A percentile compares a stretch with the other conserved stretches of the same genome.
These are phyloP conservation scores for Cecropterus lyciades DNA, from an alignment of 1,140 invertebrate species.

Conservation along the genomic window DNA sequence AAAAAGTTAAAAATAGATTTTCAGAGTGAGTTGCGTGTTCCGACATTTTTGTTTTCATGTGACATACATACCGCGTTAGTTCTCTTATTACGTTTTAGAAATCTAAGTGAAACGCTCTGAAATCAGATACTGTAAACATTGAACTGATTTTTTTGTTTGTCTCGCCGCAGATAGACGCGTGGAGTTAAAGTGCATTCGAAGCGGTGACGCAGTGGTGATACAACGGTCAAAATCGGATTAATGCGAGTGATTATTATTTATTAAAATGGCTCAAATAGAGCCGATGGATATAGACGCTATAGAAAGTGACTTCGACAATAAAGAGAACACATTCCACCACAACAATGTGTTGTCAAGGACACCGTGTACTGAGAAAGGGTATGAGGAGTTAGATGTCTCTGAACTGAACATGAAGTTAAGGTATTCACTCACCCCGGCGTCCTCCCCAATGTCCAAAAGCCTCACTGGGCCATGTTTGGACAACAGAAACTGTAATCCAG, in stretches of 20 bases:
- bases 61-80: constrained; percentile 70
- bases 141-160: constrained; percentile 63
- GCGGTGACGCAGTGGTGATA: constrained; percentile 26
- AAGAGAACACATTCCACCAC: constrained; percentile 69
- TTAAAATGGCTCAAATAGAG: constrained; percentile 71
- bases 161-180: constrained; percentile 40
- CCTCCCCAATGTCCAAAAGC: constrained; percentile 76
- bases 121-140: constrained; percentile 71
- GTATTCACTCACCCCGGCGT: constrained; percentile 68
- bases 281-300: constrained; percentile 71
- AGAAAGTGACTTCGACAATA: constrained; percentile 72
- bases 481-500: constrained; percentile 45
- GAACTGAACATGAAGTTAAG: constrained; percentile 76
- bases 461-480: constrained; percentile 58
- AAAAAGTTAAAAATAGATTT: constrained; percentile 82
- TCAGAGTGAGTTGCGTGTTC: constrained; percentile 75
- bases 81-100: constrained; percentile 65
- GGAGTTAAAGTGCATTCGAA: constrained; percentile 25
- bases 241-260: constrained; percentile 35
- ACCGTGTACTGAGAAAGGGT: constrained; percentile 68
- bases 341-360: constrained; percentile 65
- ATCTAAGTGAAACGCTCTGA: constrained; percentile 70
- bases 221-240: constrained; percentile 16
- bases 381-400: constrained; percentile 74
- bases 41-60: constrained; percentile 80